Base-by-base conservation (phyloP, 2,113 vertebrate species). In the Pogona vitticeps region DNA sequence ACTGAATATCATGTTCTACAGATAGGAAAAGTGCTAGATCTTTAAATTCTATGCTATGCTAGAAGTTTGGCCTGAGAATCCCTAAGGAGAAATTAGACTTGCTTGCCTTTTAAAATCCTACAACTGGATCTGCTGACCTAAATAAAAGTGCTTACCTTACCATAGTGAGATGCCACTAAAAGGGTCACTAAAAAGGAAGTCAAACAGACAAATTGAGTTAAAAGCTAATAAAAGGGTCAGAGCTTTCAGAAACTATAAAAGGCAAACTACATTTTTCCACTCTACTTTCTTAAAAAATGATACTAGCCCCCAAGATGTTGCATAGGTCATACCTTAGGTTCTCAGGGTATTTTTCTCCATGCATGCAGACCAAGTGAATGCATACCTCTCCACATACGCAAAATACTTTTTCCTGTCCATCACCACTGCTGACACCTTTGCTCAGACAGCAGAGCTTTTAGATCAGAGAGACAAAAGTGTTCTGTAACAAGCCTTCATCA, bases 101-200 rank as follows among this genome's bases (percentile, higher is more conserved):
- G 85, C 79, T 87, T 82, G 71, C 70, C 79, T 82, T 86, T 87
- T 82, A 75, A 86, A 87, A 91, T 75, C 83, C 83, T 80, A 80
- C 61, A 76, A 71, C 0, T 0, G 86, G 58, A 40, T 87, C 80
- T 86, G n/a, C 88, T 91, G 73, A 91, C 91, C 89, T 85, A 88
- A 92, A 93, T 73, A 86, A 40, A 95, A 88, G 80, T 68, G 82
- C 61, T 85, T 46, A 90, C 86, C 72, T 40, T 83, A 87, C 87
- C 79, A 83, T 76, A 89, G 86, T 0, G 0, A 92, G 72, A 90
- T 76, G 85, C 75, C 40, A 80, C 88, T 90, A 93, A 93, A 92
- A 87, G 84, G 86, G 84, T 2, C 80, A 80, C 71, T 90, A 90
- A 91, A 31, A 0, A 1, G 75, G 65, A 76, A 78, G 88, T 5